A percentile compares a stretch with the other conserved stretches of the same genome.
Evolutionary conservation across 2,113 vertebrate species (phyloP).

Genomic region (Cyphomyrus discorhynchus): DNA sequence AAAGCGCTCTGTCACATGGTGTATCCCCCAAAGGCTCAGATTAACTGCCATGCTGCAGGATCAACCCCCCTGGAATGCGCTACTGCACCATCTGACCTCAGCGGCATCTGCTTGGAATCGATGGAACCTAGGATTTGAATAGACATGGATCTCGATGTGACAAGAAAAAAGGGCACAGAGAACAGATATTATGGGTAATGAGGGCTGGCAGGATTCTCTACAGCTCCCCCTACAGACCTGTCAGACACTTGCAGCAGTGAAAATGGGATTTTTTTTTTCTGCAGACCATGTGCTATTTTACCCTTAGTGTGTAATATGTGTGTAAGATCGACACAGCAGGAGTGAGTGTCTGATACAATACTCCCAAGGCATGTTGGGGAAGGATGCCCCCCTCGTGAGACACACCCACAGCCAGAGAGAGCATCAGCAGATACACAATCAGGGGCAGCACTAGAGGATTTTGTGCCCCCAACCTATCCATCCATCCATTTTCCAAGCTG

Average conservation of each 20-base stretch:
- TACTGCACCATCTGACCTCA: neutral
- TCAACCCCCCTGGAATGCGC: neutral
- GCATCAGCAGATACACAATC: neutral
- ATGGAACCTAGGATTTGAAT: neutral
- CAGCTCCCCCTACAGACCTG: neutral
- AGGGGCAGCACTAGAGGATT: neutral
- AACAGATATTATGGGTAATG: neutral
- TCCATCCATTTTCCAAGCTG: no score
- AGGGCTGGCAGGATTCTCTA: neutral
- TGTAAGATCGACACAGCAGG: neutral
- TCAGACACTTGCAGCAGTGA: neutral
- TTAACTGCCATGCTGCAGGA: neutral
- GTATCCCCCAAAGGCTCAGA: neutral
- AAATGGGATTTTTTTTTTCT: neutral
- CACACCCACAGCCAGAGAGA: neutral
- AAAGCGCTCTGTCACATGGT: neutral
- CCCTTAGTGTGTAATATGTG: neutral
- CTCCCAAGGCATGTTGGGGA: neutral
- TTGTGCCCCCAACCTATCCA: neutral
- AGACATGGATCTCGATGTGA: neutral
- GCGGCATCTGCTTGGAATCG: neutral
- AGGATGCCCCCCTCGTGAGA: neutral
- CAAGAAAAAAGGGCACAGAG: neutral
- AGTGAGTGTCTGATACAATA: neutral
- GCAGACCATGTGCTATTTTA: neutral